Evolutionary conservation across 2,113 vertebrate genomes (phyloP), one percentile per base, ranked within the genome.

Genomic region (Centropristis striata): DNA sequence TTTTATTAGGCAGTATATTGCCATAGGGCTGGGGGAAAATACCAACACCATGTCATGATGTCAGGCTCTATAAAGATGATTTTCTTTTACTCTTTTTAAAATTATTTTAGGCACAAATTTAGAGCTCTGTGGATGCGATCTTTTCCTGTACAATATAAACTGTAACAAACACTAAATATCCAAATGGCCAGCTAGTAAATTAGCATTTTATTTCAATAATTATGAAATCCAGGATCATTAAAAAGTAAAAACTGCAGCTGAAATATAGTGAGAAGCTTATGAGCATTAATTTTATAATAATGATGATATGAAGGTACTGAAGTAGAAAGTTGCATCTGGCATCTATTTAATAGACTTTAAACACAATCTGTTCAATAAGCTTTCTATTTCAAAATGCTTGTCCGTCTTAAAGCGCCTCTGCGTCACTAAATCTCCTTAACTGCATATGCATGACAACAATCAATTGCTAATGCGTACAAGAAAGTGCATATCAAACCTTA

Each of bases 401-500:
- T 80, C 71, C 60, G 5, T 79, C 75, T 64, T 9, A 36, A 11
- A 54, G 58, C 23, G 41, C 42, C 21, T 63, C 81, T 36, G 78
- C 23, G 20, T 74, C 75, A n/a, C 32, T 90, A 81, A 80, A 86
- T 90, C 86, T 83, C 58, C 57, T 71, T 42, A 83, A 87, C 78
- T 76, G 81, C 83, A 60, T 51, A 71, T 55, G 86, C 70, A 54
- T 47, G 70, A 84, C 63, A 80, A 81, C 81, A 85, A 91, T 90
- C 74, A 73, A 64, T 66, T 32, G 69, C 84, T 78, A 82, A 87
- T 58, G 74, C 64, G 39, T 55, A 63, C 81, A 75, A 83, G 81
- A 92, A 93, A 91, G 86, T 89, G 90, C 84, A 82, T 86, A 87
- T 92, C 75, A 92, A 89, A 85, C 72, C 81, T 86, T 83, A 87